Evolutionary conservation across 2,888 invertebrate genomes (phyloP).

Genomic region (Prostheceraeus crozeri): DNA sequence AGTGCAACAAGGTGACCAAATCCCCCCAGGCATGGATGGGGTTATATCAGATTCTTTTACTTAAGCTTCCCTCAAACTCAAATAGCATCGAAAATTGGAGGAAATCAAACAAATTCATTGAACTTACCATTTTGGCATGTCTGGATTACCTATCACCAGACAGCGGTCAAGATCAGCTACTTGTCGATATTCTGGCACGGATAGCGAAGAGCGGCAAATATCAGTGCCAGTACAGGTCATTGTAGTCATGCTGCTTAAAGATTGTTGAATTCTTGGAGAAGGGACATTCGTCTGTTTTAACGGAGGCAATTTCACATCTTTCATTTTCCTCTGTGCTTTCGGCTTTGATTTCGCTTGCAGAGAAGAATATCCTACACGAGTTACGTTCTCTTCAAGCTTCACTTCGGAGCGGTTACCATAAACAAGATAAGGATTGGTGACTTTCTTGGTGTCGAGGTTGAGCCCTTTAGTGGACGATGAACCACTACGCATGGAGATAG

Average conservation of each 20-base stretch:
- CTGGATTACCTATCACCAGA: slow-evolving; percentile 49
- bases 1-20: too few relatives aligned
- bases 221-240: slow-evolving; percentile 47
- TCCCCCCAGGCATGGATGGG: too few relatives aligned
- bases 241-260: neutral
- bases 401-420: too few relatives aligned
- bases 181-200: slow-evolving; percentile 47
- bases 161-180: slow-evolving; percentile 46
- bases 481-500: neutral
- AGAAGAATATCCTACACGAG: neutral
- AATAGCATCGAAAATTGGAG: too few relatives aligned
- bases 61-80: too few relatives aligned
- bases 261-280: neutral
- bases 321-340: neutral
- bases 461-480: too few relatives aligned
- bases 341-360: neutral
- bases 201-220: slow-evolving; percentile 45
- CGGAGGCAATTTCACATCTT: neutral
- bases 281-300: too few relatives aligned
- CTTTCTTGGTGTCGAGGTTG: too few relatives aligned
- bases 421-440: neutral
- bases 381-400: too few relatives aligned
- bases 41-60: too few relatives aligned
- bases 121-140: slow-evolving; percentile 46
- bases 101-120: too few relatives aligned